These are phyloP conservation scores for Crioceris asparagi DNA, from an alignment of 2,888 invertebrate species.

Conservation along the genomic window DNA sequence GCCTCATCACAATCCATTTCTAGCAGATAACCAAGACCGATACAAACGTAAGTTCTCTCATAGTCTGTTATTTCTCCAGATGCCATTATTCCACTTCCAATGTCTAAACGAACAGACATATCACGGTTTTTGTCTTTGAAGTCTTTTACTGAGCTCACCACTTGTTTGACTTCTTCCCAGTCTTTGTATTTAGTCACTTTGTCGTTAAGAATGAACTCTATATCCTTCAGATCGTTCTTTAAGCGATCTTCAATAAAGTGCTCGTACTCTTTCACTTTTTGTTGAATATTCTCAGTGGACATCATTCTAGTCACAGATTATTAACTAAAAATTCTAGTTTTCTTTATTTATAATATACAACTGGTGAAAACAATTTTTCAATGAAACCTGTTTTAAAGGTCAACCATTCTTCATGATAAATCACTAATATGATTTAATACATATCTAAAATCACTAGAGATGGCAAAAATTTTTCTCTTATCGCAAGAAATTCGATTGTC, in stretches of 20 bases:
- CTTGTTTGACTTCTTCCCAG: conserved; percentile 33
- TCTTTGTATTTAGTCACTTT: conserved; percentile 27
- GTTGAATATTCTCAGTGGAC: conserved; percentile 18
- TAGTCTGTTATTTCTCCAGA: conserved; percentile 30
- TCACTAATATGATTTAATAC: too few species aligned
- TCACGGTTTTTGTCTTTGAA: conserved; percentile 30
- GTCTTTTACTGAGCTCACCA: conserved; percentile 24
- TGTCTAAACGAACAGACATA: conserved; percentile 23
- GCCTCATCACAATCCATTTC: conserved; percentile 36
- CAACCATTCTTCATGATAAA: too few species aligned
- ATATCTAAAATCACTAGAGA: too few species aligned
- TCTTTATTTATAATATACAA: too few species aligned
- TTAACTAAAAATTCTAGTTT: too few species aligned
- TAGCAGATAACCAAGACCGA: conserved; percentile 33
- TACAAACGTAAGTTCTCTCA: conserved; percentile 27
- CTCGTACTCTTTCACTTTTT: conserved; percentile 32
- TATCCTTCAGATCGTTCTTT: conserved; percentile 32
- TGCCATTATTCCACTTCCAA: conserved; percentile 25
- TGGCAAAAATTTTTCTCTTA: too few species aligned
- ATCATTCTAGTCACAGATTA: too few species aligned
- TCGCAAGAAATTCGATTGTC: too few species aligned
- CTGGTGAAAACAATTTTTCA: too few species aligned
- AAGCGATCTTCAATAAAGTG: conserved; percentile 32
- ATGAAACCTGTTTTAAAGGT: too few species aligned
- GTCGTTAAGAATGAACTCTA: conserved; percentile 26